Percentiles rank a stretch among this genome's conserved stretches.
Conservation (phyloP, 2,113 vertebrate species). For the Eulemur rufifrons region DNA sequence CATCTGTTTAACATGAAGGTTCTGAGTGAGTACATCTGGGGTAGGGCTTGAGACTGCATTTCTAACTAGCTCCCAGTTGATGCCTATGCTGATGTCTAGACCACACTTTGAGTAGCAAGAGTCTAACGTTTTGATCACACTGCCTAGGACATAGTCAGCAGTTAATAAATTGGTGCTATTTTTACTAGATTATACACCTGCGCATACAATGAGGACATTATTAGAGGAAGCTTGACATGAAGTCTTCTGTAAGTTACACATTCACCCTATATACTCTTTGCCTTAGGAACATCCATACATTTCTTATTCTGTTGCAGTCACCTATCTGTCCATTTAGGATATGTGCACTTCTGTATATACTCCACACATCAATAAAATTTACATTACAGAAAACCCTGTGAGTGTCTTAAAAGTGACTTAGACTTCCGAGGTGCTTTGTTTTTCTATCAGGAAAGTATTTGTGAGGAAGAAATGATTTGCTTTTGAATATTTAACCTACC, state of each 20-base stretch:
- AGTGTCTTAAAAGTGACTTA: conserved; percentile 28
- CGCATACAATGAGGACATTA: neutral
- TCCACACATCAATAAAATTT: neutral
- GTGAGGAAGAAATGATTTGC: neutral
- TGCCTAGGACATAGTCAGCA: neutral
- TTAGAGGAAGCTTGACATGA: neutral
- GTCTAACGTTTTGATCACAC: neutral
- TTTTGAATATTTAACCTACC: conserved; percentile 21
- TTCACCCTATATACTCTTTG: neutral
- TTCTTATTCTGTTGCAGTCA: neutral
- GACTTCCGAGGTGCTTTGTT: neutral
- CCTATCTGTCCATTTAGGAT: neutral
- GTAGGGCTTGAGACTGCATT: neutral
- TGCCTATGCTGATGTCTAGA: neutral
- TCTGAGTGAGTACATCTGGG: neutral
- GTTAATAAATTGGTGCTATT: neutral
- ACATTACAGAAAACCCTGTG: neutral
- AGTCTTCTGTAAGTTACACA: neutral
- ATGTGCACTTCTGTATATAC: neutral
- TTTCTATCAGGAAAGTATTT: conserved; percentile 24
- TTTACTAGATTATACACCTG: neutral
- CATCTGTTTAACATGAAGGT: neutral
- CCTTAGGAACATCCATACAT: neutral
- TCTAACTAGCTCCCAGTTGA: neutral
- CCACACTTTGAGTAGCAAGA: neutral